Base-by-base conservation (phyloP, 2,888 invertebrate species). In the Gymnosoma rotundatum region DNA sequence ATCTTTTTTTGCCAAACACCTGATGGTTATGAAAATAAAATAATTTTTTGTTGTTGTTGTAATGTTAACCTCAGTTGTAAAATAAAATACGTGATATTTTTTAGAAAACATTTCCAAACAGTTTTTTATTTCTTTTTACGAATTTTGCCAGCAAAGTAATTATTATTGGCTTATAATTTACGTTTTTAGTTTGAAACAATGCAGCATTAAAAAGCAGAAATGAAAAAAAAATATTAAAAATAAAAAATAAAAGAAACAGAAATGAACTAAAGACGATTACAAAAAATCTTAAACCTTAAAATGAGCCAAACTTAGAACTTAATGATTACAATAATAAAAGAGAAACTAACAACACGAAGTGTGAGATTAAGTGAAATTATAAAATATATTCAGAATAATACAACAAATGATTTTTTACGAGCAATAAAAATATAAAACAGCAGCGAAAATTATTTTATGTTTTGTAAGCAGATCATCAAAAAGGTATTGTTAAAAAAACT, bases 1-100 rank as follows among this genome's bases (percentile, higher is more conserved):
- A 36, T 10, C 3, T 12, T 2, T 61, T 67, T 56, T 25, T 6
- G 38, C 54, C 69, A 70, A 82, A 82, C 75, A 76, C 50, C 64
- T 56, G 58, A 58, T 64, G 75, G 4, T 63, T 69, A 52, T 42
- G 21, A 61, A 69, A 52, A 67, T 25, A 4, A 38, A 50, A 36
- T 42, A 70, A 18, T 70, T 50, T 56, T 63, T 6, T 79, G 5
- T 66, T 60, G 56, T 72, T 79, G 72, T 25, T 73, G 73, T 58
- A 60, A 73, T 52, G 7, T 66, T 70, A 82, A 82, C 64, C 70
- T 76, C 75, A 60, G 63, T 50, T 76, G 60, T 58, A 82, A 70
- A 81, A 10, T 36, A 70, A 72, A 75, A 63, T 81, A 82, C 81
- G 81, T 82, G 81, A 82, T 82, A 20, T 82, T 76, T 64, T 42